phyloP scores from a whole-genome alignment of 2,113 vertebrate species.

The Rattus norvegicus region GRCr8 NC_086024.1:51325001-51325500 shows the following conservation, averaged over 20 bases:
- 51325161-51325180: background rate
- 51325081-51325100: background rate
- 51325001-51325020: background rate
- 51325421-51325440: too few relatives aligned
- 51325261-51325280: background rate
- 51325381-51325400: background rate
- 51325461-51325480: background rate
- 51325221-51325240: background rate
- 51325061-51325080: rapidly evolving
- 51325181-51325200: background rate
- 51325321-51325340: background rate
- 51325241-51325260: background rate
- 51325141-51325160: background rate
- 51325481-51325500: background rate
- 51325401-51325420: background rate
- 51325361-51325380: background rate
- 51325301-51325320: background rate
- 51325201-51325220: background rate
- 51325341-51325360: background rate
- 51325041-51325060: rapidly evolving
- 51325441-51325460: background rate
- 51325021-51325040: too few relatives aligned
- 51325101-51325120: too few relatives aligned
- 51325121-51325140: background rate
- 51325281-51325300: rapidly evolving